Conservation (phyloP, 1,140 invertebrate species). For the Aleiodes sp. region DNA sequence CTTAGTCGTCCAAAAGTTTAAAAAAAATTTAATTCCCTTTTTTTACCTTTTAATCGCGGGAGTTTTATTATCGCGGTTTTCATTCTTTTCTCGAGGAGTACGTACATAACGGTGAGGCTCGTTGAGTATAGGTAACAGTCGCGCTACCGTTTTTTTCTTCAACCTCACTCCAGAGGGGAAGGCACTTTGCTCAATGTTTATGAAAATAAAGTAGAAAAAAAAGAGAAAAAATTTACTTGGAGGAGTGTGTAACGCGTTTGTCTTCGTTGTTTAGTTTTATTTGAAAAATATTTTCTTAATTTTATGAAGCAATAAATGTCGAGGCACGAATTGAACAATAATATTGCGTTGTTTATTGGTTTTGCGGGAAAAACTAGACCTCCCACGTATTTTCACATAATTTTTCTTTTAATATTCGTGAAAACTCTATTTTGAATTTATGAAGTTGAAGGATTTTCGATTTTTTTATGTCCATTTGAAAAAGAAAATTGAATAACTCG, state of each 20-base stretch:
- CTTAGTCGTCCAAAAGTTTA: not conserved
- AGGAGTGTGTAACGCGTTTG: slow-evolving; percentile 1
- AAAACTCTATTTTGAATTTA: no score
- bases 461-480: no score
- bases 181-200: not conserved
- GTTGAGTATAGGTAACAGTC: slow-evolving; percentile 2
- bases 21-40: not conserved
- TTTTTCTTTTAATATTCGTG: no score
- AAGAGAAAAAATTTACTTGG: not conserved
- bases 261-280: not conserved
- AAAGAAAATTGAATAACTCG: no score
- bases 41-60: slow-evolving; percentile 8
- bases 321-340: not conserved
- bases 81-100: slow-evolving; percentile 5
- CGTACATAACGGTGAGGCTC: slow-evolving; percentile 5
- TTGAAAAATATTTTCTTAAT: slow-evolving; percentile 15
- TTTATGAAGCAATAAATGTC: slow-evolving; percentile 25
- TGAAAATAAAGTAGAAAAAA: not conserved
- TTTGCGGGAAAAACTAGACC: slow-evolving; percentile 14
- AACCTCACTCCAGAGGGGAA: not conserved
- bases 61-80: slow-evolving; percentile 18
- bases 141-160: slow-evolving; percentile 11
- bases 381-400: no score
- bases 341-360: not conserved
- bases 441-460: no score